Base-by-base conservation (phyloP, 2,113 vertebrate species). In the Plecotus auritus region DNA sequence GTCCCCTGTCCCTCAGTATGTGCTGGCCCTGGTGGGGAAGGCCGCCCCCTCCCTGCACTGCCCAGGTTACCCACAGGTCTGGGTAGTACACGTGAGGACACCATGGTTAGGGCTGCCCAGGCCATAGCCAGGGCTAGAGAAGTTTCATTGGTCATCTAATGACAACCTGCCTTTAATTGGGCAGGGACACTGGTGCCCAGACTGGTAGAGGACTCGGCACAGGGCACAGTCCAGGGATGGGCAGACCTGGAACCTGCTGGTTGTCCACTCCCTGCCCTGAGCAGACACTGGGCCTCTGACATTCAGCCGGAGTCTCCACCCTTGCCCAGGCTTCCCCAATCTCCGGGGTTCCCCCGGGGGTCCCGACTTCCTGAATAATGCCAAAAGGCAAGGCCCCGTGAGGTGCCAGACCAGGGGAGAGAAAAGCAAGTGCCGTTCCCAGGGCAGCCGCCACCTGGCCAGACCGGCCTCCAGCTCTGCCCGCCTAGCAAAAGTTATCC, bases 1-100 rank as follows among this genome's bases (percentile, higher is more conserved):
- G 4, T 12, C 35, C 11, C 66, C 35, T 26, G 5, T 9, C 17
- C 47, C 37, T 90, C 45, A 28, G 28, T 8, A 66, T 8, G 22
- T 51, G 32, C 13, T 20, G 4, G 14, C 17, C 61, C 51, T 42
- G 11, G 67, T 13, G 40, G 40, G 42, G 26, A 86, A 1, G 23
- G 17, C 10, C 42, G 8, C 28, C 23, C 22, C n/a, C 11, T 9
- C 32, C 18, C 1, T 8, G 1, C 3, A 1, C 73, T 73, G 22
- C 23, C 37, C 4, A 1, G 16, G 35, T 17, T 22, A 7, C 5
- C 51, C 1, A 0, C 7, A n/a, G 56, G 18, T 22, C 22, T 45
- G n/a, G 51, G 35, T 0, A 0, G 13, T 18, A 32, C 30, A 14
- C 17, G 20, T 0, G 0, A 94, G 77, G 67, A 84, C 30, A 32